Evolutionary conservation across 1,140 invertebrate genomes (phyloP).

Genomic region (Holotrichia oblita): DNA sequence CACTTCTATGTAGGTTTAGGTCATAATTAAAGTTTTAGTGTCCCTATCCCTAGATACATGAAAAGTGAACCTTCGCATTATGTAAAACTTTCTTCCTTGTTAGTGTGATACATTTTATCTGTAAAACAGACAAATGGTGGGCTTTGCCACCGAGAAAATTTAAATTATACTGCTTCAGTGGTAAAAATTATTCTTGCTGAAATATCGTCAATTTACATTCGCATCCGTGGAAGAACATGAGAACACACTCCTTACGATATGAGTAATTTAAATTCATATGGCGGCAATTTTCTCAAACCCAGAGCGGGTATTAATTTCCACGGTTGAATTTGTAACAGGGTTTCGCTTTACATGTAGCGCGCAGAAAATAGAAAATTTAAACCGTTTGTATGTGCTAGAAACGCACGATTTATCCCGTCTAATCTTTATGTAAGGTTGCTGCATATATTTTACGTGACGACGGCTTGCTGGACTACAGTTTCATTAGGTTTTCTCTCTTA

Average conservation of each 20-base stretch:
- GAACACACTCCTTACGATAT: not conserved
- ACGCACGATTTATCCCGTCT: not conserved
- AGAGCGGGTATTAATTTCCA: not conserved
- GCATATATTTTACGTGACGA: not conserved
- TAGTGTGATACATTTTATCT: not conserved
- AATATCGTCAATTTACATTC: not conserved
- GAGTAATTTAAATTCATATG: conserved; percentile 18
- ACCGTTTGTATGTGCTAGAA: not conserved
- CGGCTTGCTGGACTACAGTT: not conserved
- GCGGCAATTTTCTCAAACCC: not conserved
- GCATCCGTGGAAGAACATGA: not conserved
- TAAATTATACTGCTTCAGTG: not conserved
- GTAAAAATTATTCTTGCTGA: not conserved
- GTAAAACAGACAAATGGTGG: not conserved
- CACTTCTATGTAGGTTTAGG: too few species aligned
- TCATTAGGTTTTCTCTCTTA: not conserved
- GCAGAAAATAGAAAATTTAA: not conserved
- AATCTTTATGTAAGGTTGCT: not conserved
- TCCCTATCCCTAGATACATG: not conserved
- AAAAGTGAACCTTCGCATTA: not conserved
- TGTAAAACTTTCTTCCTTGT: not conserved
- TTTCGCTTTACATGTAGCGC: not conserved
- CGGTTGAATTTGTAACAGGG: not conserved
- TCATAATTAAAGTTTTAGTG: too few species aligned
- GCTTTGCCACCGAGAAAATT: not conserved